phyloP scores from a whole-genome alignment of 2,888 invertebrate species.

The Macrosoma leucophasiata region DNA sequence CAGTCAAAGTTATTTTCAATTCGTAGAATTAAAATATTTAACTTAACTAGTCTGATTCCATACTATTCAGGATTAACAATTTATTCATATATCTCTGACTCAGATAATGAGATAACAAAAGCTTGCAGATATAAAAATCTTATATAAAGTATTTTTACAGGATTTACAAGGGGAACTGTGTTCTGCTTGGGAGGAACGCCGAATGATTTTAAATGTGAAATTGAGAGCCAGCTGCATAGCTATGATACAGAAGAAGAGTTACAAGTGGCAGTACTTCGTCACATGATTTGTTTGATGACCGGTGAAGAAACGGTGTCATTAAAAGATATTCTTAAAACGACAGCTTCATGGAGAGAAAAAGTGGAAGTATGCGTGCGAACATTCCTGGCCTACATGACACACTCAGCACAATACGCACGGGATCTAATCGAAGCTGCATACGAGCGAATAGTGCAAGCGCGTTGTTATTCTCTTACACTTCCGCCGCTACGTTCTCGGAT shows the following conservation, averaged over 20 bases:
- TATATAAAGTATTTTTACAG: no score
- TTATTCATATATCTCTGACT: no score
- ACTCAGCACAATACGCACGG: conserved; percentile 38
- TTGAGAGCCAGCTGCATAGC: conserved; percentile 33
- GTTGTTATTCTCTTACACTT: conserved; percentile 21
- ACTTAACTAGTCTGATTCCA: not conserved
- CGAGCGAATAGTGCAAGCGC: conserved; percentile 27
- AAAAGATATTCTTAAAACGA: conserved; percentile 1
- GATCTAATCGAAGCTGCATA: conserved; percentile 34
- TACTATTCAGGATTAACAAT: conserved; percentile 33
- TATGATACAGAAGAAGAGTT: conserved; percentile 33
- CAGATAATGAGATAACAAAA: no score
- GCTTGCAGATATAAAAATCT: no score
- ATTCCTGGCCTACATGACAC: conserved; percentile 31
- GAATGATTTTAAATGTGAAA: conserved; percentile 30
- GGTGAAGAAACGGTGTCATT: conserved; percentile 16
- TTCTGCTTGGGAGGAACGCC: conserved; percentile 45
- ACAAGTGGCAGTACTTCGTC: conserved; percentile 37
- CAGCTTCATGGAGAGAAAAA: conserved; percentile 26
- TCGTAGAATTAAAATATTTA: not conserved
- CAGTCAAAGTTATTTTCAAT: no score
- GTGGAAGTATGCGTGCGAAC: conserved; percentile 32
- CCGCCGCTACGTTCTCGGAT: conserved; percentile 32
- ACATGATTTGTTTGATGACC: conserved; percentile 41
- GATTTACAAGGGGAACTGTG: conserved; percentile 45